Conservation (phyloP, 2,888 invertebrate genomes). For the Rotaria macrura region DNA sequence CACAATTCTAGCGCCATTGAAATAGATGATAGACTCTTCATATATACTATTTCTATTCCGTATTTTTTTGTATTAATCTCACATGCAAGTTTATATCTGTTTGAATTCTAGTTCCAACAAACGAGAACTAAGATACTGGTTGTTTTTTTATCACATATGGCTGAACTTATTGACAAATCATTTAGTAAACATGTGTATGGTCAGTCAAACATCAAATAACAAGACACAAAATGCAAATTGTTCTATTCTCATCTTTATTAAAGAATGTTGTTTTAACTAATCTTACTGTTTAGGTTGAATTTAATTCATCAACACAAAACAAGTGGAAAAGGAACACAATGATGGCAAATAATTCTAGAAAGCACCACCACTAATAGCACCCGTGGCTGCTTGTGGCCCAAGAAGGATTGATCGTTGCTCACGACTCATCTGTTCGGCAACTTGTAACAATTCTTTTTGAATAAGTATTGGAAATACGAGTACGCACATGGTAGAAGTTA, state of each 20-base stretch:
- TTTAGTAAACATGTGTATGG: too few relatives aligned
- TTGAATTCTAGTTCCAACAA: too few relatives aligned
- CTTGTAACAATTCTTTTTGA: slow-evolving; percentile 21
- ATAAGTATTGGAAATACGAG: neutral
- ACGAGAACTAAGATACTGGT: too few relatives aligned
- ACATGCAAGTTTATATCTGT: too few relatives aligned
- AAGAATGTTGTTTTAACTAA: neutral
- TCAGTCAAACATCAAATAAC: too few relatives aligned
- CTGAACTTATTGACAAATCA: too few relatives aligned
- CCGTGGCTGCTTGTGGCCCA: neutral
- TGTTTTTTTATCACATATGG: too few relatives aligned
- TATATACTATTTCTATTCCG: too few relatives aligned
- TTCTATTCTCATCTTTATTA: neutral
- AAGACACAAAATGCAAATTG: neutral
- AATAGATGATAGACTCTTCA: too few relatives aligned
- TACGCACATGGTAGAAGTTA: neutral
- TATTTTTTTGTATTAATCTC: too few relatives aligned
- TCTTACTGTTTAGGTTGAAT: neutral
- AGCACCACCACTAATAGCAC: neutral
- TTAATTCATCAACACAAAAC: neutral
- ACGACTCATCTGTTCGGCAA: neutral
- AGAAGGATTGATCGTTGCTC: slow-evolving; percentile 16
- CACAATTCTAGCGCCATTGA: too few relatives aligned
- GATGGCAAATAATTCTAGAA: neutral
- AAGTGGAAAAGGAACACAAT: neutral